These are phyloP conservation scores for Pampus argenteus DNA, from an alignment of 2,797 vertebrate genomes.

Conservation along the genomic window DNA sequence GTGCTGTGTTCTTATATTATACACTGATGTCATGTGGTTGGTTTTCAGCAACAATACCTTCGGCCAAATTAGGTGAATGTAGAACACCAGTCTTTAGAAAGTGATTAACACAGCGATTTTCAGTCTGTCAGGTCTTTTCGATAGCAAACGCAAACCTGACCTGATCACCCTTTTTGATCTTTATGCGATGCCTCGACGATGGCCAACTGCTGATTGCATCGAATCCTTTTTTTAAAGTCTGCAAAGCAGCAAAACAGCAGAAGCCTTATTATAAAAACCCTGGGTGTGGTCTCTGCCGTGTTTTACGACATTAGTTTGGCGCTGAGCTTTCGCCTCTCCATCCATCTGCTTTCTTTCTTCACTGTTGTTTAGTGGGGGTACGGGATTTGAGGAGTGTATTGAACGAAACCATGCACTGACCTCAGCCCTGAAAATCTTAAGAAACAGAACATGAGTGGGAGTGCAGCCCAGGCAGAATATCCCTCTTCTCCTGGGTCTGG, in stretches of 20 bases:
- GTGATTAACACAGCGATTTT: conserved; percentile 22
- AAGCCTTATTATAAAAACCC: conserved; percentile 59
- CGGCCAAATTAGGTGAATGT: conserved; percentile 28
- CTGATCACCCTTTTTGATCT: conserved; percentile 63
- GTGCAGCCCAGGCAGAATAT: conserved; percentile 59
- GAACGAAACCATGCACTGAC: conserved; percentile 49
- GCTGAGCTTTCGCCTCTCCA: conserved; percentile 46
- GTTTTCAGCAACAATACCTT: conserved; percentile 27
- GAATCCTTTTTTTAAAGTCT: conserved; percentile 48
- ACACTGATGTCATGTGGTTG: conserved; percentile 49
- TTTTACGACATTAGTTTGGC: conserved; percentile 54
- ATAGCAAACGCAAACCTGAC: conserved; percentile 57
- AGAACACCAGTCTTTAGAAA: conserved; percentile 20
- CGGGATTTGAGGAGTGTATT: conserved; percentile 40
- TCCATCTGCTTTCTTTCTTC: conserved; percentile 55
- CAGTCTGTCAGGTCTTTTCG: conserved; percentile 37
- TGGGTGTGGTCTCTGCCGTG: conserved; percentile 51
- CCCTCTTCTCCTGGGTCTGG: conserved; percentile 46
- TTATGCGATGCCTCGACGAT: conserved; percentile 30
- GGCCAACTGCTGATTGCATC: conserved; percentile 73
- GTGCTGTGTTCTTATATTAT: conserved; percentile 18
- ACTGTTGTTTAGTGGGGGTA: conserved; percentile 33
- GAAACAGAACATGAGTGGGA: conserved; percentile 56
- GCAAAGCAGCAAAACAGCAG: conserved; percentile 52
- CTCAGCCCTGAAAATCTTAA: conserved; percentile 52